Evolutionary conservation across 2,113 vertebrate genomes (phyloP).

Genomic region (Atrichornis clamosus): DNA sequence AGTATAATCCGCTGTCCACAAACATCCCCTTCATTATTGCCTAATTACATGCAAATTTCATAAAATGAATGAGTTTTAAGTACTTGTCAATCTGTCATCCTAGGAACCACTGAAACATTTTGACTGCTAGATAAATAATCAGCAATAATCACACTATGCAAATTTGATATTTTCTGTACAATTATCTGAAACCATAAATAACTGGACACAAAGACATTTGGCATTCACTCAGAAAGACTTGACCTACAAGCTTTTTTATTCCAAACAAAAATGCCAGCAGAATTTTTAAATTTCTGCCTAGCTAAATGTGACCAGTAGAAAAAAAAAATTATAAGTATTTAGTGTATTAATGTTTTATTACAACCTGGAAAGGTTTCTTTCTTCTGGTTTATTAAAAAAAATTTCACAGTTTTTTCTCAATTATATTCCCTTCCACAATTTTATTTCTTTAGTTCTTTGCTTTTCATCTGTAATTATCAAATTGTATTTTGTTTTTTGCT

Average conservation of each 20-base stretch:
- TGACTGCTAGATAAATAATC: slow-evolving; percentile 99
- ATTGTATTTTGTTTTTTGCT: slow-evolving; percentile 4
- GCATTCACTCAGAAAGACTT: slow-evolving; percentile 86
- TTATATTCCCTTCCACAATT: not conserved
- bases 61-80: slow-evolving; percentile 99
- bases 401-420: not conserved
- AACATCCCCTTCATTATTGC: slow-evolving; percentile 93
- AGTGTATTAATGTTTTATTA: slow-evolving; percentile 61
- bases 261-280: slow-evolving; percentile 70
- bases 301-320: slow-evolving; percentile 59
- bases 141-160: slow-evolving; percentile 99
- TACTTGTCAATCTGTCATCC: slow-evolving; percentile 99
- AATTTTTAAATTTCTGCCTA: slow-evolving; percentile 71
- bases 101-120: slow-evolving; percentile 95
- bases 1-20: slow-evolving; percentile 91
- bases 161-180: slow-evolving; percentile 99
- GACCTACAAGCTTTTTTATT: slow-evolving; percentile 78
- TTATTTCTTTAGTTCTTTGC: not conserved
- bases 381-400: not conserved
- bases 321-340: slow-evolving; percentile 47
- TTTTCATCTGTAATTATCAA: slow-evolving; percentile 31
- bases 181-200: slow-evolving; percentile 98
- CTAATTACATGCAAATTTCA: slow-evolving; percentile 99
- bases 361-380: slow-evolving; percentile 12
- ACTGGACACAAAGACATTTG: slow-evolving; percentile 97